Base-by-base conservation (phyloP, 2,113 vertebrate species). In the Corvus cornix region DNA sequence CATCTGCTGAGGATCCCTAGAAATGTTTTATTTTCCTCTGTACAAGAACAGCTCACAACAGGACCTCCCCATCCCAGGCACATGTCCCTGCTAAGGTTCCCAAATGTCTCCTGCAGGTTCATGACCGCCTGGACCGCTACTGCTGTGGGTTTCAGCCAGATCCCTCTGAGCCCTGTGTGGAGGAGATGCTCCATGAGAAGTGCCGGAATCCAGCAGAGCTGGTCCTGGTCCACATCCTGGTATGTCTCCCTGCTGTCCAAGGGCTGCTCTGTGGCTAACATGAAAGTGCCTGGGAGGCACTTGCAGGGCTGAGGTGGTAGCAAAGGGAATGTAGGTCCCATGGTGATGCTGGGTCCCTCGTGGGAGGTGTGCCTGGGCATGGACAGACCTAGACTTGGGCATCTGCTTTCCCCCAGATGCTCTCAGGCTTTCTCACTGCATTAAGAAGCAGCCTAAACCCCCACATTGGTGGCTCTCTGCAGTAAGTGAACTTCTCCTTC, bases 141-240 rank as follows among this genome's bases (percentile, higher is more conserved):
- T 99, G 99, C 97, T 99, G 99, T 58, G 99, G 99, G 60, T 99
- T 99, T 72, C 97, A 97, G 41, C 99, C 99, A 0, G 98, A 99
- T 39, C 98, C 98, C 30, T 91, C 98, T 3, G 99, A 99, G 27
- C 92, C 99, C 31, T 99, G 99, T 2, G 90, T 99, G 96, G 98
- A 99, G 92, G 99, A 99, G 94, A 95, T 98, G 81, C 98, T 99
- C 51, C 98, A 98, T 0, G 95, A 98, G 49, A 99, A 98, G 86
- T 99, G 99, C 90, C 84, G 89, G 81, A 98, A 98, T 95, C 98
- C 98, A 2, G 95, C 95, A 0, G 98, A 99, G 56, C 97, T 99
- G 84, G 93, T 97, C 52, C 98, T 99, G 88, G 99, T 99, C 80
- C 99, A 99, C 96, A 99, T 99, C 95, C 97, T 99, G 99, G 99